Evolutionary conservation across 2,888 invertebrate species (phyloP), one percentile per base, ranked within the genome.

Genomic region (Perizoma flavofasciatum): DNA sequence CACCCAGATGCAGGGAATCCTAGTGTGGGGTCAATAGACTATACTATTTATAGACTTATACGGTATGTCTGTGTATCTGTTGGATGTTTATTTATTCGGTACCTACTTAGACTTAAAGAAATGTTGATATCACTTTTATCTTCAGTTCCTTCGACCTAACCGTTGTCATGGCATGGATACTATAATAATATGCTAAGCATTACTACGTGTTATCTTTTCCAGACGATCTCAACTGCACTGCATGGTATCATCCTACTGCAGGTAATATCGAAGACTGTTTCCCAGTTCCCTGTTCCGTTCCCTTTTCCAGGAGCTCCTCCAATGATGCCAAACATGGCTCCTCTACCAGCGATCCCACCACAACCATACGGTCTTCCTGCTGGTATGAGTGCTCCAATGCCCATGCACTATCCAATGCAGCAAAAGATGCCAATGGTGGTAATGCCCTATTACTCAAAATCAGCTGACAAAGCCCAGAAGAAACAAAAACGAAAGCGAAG

Each of bases 381-480:
- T 5, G 49, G 46, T 8, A 43, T 56, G 45, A 44, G 39, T 1
- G 43, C 11, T 37, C 67, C 67, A 0, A 66, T 71, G 46, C 68
- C 74, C 0, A 74, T 82, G 72, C 65, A 70, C 4, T 72, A 70
- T 10, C 74, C 74, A 0, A 70, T 81, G 64, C 66, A 70, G 3
- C 82, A 78, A 4, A 80, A 82, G 44, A 62, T 88, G 37, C 88
- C 89, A 0, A 77, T 85, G 40, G 82, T 89, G 0, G 82, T 89
- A 0, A 87, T 84, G 86, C 90, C 90, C 0, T 88, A 78, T 65
- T 81, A 82, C 53, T 80, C 82, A 0, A 83, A 79, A 60, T 72
- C 71, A 9, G 65, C 68, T 4, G 77, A 79, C 22, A 78, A 70
- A 60, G 10, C 44, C 57, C 59, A 74, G 32, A 72, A 72, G 54